Base-by-base conservation (phyloP, 2,113 vertebrate species). In the Sceloporus tristichus region DNA sequence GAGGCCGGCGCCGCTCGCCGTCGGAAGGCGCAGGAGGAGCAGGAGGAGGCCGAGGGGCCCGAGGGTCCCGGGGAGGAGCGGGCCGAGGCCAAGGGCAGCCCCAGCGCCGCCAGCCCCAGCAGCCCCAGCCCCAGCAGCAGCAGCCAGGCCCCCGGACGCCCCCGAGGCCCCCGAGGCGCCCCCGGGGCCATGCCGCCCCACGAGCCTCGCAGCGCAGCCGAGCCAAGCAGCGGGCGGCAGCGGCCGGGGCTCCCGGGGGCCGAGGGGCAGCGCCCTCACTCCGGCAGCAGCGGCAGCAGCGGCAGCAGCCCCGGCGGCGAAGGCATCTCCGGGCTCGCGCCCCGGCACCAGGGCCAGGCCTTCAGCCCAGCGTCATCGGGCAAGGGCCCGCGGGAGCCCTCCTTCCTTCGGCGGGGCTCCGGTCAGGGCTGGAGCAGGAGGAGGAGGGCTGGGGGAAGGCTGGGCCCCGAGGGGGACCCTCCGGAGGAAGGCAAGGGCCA, bases 111-210 rank as follows among this genome's bases (percentile, higher is more conserved):
- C 34, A 34, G 34, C 34, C 34, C 34, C 34, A 95, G 92, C 73
- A 94, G 34, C 34, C 34, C 34, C 34, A 34, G 34, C 34, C 34
- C 34, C 34, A 34, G 34, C 34, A 34, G 34, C 89, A 96, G 94
- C 97, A 97, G 38, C 9, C 9, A 16, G 25, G 48, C 10, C 25
- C 77, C 97, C 96, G 94, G 95, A 97, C 91, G 94, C 65, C 95
- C 48, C 89, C 65, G 27, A 88, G 75, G 34, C 34, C 34, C 34
- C 56, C 93, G 91, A 21, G 95, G 68, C 94, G 68, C 92, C 80
- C 94, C 85, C 80, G 40, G 23, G 90, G 87, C 88, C 93, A 42
- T n/a, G 38, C 56, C 68, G 25, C 75, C 21, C 29, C 10, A 62
- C 34, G 34, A 40, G 42, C 7, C 25, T 68, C 18, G 25, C 23